These are phyloP conservation scores for Siniperca undulata DNA, from an alignment of 2,797 vertebrate species.

Conservation along the genomic window DNA sequence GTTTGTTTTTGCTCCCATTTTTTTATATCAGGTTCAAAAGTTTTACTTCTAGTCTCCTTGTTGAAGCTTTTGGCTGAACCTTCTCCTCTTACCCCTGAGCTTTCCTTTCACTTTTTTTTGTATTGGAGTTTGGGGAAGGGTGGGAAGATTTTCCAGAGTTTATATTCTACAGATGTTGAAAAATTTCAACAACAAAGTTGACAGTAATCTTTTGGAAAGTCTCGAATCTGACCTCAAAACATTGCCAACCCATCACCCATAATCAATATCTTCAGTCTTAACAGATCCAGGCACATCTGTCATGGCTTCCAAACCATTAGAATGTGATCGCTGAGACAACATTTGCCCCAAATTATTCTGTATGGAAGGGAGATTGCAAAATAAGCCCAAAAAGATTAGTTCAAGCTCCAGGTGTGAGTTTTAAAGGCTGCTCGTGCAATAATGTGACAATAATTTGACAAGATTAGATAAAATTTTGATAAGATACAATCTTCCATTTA, in stretches of 20 bases:
- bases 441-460: too few relatives aligned
- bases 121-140: not conserved
- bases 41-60: not conserved
- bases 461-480: too few relatives aligned
- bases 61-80: constrained; percentile 4
- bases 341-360: not conserved
- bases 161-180: not conserved
- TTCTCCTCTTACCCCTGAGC: not conserved
- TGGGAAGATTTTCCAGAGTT: not conserved
- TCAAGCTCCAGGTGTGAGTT: not conserved
- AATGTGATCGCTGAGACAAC: constrained; percentile 1
- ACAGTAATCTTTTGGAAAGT: not conserved
- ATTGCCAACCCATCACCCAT: not conserved
- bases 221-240: not conserved
- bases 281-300: not conserved
- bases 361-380: not conserved
- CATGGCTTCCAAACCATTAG: constrained; percentile 20
- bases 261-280: not conserved
- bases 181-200: not conserved
- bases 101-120: not conserved
- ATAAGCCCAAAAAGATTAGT: not conserved
- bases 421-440: not conserved
- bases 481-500: not conserved
- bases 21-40: not conserved
- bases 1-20: too few relatives aligned